Conservation (phyloP, 2,113 vertebrate species). For the Mungos mungo region DNA sequence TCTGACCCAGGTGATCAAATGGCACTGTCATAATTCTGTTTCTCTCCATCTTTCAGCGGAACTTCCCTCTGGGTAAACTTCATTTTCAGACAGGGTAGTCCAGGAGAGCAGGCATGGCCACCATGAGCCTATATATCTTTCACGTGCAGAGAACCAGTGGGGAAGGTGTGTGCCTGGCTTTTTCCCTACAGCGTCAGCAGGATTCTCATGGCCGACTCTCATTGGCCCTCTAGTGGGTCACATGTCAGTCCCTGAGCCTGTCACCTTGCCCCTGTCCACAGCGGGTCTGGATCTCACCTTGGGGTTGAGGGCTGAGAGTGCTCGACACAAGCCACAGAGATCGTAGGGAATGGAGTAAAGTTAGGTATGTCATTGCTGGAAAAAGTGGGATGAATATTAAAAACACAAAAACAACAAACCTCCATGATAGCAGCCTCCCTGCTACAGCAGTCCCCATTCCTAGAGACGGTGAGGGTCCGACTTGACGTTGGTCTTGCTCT, state of each 20-base stretch:
- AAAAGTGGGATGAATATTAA: not conserved
- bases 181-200: not conserved
- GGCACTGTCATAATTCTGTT: rapidly evolving
- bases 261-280: not conserved
- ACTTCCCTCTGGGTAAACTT: not conserved
- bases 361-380: not conserved
- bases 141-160: not conserved
- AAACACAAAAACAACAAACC: not conserved
- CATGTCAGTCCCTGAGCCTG: not conserved
- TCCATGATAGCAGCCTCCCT: rapidly evolving
- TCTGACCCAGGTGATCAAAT: not conserved
- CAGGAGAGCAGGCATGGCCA: not conserved
- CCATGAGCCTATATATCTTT: no score
- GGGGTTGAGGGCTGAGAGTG: not conserved
- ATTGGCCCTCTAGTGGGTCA: not conserved
- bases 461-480: not conserved
- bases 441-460: rapidly evolving
- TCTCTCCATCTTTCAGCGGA: not conserved
- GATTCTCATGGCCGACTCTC: not conserved
- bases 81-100: not conserved
- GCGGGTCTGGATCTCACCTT: not conserved
- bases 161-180: not conserved
- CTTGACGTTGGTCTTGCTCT: not conserved
- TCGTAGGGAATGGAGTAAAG: not conserved
- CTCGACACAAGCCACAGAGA: not conserved